These are phyloP conservation scores for Zaprionus taronus DNA, from an alignment of 1,140 invertebrate genomes.

Conservation along the genomic window DNA sequence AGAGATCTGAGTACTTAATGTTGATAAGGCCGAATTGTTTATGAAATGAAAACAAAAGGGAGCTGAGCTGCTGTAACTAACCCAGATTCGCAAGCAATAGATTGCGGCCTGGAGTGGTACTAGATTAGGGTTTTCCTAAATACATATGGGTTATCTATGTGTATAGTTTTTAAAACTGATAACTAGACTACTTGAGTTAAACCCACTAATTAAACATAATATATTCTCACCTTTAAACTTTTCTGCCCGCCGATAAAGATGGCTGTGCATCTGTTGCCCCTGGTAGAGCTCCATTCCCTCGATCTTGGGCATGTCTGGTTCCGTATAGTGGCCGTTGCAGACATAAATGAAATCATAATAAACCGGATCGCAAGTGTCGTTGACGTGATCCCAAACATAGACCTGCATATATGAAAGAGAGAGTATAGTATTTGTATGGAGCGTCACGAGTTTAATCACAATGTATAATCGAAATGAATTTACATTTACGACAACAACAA, in stretches of 20 bases:
- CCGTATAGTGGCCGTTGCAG: constrained; percentile 94
- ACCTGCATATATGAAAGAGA: constrained; percentile 48
- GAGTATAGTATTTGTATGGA: constrained; percentile 1
- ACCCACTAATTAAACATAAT: background rate
- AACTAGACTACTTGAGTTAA: background rate
- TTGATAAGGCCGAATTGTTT: constrained; percentile 49
- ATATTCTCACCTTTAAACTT: constrained; percentile 86
- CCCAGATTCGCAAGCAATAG: constrained; percentile 7
- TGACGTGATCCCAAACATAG: constrained; percentile 86
- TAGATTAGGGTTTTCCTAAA: constrained; percentile 1
- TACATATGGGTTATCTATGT: background rate
- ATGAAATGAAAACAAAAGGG: constrained; percentile 36
- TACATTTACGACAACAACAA: background rate
- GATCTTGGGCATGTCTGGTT: constrained; percentile 87
- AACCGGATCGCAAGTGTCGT: constrained; percentile 84
- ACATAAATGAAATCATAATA: constrained; percentile 93
- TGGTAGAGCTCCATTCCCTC: constrained; percentile 88
- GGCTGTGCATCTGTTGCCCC: constrained; percentile 92
- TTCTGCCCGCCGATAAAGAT: constrained; percentile 93
- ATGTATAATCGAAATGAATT: constrained; percentile 4
- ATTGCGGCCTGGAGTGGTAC: background rate
- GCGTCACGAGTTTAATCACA: constrained; percentile 21
- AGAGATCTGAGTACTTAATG: constrained; percentile 24
- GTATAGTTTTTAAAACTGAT: background rate
- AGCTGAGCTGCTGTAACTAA: constrained; percentile 41